A percentile compares a stretch with the other conserved stretches of the same genome.
Evolutionary conservation across 2,797 vertebrate genomes (phyloP).

Genomic region (Tympanoctomys barrerae): DNA sequence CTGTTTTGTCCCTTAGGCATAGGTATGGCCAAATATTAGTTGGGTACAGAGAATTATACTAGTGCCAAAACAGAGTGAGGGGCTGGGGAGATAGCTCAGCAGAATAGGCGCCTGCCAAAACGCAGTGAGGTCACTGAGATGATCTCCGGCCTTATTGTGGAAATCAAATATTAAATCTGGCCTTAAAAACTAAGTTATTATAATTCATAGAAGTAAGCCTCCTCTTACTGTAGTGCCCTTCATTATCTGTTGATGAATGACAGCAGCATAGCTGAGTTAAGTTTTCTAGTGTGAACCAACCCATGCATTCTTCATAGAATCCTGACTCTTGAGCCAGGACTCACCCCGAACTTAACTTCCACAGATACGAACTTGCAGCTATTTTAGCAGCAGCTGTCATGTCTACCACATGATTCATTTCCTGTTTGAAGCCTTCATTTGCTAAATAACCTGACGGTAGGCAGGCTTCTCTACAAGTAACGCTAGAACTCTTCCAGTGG

Average conservation of each 20-base stretch:
- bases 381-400: not conserved
- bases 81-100: no score
- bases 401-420: not conserved
- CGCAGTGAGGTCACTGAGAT: not conserved
- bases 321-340: not conserved
- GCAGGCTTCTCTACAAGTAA: not conserved
- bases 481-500: not conserved
- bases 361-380: not conserved
- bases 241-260: not conserved
- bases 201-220: conserved; percentile 10
- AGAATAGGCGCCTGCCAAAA: not conserved
- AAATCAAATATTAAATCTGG: conserved; percentile 20
- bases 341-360: not conserved
- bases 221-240: not conserved
- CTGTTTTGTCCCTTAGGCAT: not conserved
- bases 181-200: conserved; percentile 1
- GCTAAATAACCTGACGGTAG: not conserved
- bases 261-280: not conserved
- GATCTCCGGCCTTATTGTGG: not conserved
- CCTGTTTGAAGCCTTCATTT: not conserved
- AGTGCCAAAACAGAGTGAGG: not conserved
- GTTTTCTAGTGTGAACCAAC: not conserved
- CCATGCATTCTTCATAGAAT: not conserved
- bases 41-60: not conserved
- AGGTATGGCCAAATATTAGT: not conserved